These are phyloP conservation scores for Calcarius lapponicus DNA, from an alignment of 2,797 vertebrate species.

Conservation along the genomic window DNA sequence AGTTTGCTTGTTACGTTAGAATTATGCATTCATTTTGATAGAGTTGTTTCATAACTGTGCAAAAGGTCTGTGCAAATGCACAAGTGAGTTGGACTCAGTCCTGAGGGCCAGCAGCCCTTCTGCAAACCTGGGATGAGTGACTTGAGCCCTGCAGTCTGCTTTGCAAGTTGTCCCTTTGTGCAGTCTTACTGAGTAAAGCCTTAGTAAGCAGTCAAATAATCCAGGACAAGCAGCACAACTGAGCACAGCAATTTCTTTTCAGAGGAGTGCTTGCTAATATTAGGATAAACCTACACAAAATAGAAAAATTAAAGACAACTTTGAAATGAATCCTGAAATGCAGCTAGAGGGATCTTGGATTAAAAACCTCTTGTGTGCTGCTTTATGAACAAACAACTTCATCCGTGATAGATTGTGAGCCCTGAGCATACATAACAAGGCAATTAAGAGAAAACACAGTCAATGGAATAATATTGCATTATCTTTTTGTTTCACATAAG, in stretches of 20 bases:
- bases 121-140: background rate
- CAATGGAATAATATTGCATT: constrained; percentile 45
- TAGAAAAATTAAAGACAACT: constrained; percentile 38
- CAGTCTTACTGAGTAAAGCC: background rate
- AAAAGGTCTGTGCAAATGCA: background rate
- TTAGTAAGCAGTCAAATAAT: background rate
- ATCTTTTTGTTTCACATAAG: constrained; percentile 60
- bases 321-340: constrained; percentile 52
- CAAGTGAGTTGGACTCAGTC: background rate
- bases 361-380: constrained; percentile 46
- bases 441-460: constrained; percentile 55
- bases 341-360: constrained; percentile 49
- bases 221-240: background rate
- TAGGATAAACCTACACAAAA: constrained; percentile 34
- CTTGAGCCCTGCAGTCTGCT: background rate
- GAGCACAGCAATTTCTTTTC: constrained; percentile 37
- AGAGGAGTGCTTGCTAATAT: background rate
- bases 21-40: background rate
- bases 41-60: background rate
- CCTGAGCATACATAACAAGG: constrained; percentile 52
- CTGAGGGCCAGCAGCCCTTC: background rate
- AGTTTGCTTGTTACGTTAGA: background rate
- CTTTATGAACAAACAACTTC: constrained; percentile 55
- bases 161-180: background rate
- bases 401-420: constrained; percentile 38